Base-by-base conservation (phyloP, 2,888 invertebrate species). In the Nomada ruficornis region DNA sequence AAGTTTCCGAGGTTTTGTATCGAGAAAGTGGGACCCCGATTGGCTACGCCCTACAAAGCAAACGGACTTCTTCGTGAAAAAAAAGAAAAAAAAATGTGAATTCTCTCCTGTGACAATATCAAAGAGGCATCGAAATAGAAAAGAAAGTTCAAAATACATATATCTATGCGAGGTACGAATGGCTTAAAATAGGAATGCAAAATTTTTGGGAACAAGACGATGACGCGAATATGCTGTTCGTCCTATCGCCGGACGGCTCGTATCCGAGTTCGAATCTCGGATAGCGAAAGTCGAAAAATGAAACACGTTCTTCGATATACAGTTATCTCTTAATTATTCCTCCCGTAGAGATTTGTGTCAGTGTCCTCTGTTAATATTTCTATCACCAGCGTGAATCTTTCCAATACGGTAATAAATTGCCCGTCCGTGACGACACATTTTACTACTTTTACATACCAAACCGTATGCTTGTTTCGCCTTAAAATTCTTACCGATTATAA, bases 261-360 rank as follows among this genome's bases (percentile, higher is more conserved):
- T 4, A 15, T 13, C 2, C 9, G 26, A 1, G 7, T 9, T 18
- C n/a, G 59, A 69, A 44, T 36, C 70, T 23, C 29, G 62, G 11
- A 52, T 26, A 72, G 72, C 77, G 77, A 77, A 70, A 71, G 72
- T 65, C 42, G 9, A 70, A 65, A 7, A 29, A 55, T n/a, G 2
- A 23, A 72, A 13, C 23, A 2, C 3, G 18, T 29, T 57, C 1
- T 13, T 5, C 3, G 42, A n/a, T 36, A n/a, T 29, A 26, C 63
- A n/a, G 52, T 20, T 20, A 65, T 10, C 47, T 52, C 29, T 52
- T 18, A 26, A 59, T 26, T 59, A 2, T 50, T 60, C 18, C 4
- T 11, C 7, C 20, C 15, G 0, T 4, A 10, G 3, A 18, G 20
- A 64, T 15, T 20, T 50, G 4, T 20, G 23, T 47, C 44, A 11